Evolutionary conservation across 2,888 invertebrate genomes (phyloP), one percentile per base, ranked within the genome.

Genomic region (Poecilobothrus nobilitatus): DNA sequence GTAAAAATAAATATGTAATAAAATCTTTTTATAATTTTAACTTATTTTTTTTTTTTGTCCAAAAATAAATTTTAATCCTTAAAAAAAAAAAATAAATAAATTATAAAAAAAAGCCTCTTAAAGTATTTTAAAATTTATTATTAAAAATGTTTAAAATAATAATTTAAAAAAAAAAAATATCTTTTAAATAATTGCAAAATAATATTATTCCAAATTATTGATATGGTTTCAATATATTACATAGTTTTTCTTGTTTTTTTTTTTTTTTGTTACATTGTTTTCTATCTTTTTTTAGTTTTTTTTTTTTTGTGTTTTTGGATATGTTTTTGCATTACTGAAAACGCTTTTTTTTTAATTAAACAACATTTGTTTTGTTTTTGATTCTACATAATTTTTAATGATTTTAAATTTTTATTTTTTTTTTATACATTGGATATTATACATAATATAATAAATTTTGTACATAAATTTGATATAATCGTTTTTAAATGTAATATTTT

Each of bases 391-490:
- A 53, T 8, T 53, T 53, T 53, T 53, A 53, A 53, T 12, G 15
- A 18, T 53, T 18, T 53, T 53, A 53, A 53, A 27, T 27, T 53
- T 53, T n/a, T n/a, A n/a, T n/a, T n/a, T n/a, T n/a, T n/a, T n/a
- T n/a, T n/a, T 53, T 53, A 53, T 53, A 53, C 53, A n/a, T 12
- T 53, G 53, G 53, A 53, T 53, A 53, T 53, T 15, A 15, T 53
- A 53, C 7, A 53, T 53, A n/a, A n/a, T n/a, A n/a, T 53, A 53
- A 6, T 53, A 53, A 53, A 18, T 53, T 53, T 53, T 53, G 53
- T 53, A 53, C 53, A 53, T 53, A 53, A 53, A 53, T 53, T 53
- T 53, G 53, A 53, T 53, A 53, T 53, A 53, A 9, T 53, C 53
- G 53, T 53, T 53, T 53, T 15, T 18, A n/a, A 53, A 53, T 53